phyloP scores from a whole-genome alignment of 1,140 invertebrate species.

The Dolichoris vasculosae region DNA sequence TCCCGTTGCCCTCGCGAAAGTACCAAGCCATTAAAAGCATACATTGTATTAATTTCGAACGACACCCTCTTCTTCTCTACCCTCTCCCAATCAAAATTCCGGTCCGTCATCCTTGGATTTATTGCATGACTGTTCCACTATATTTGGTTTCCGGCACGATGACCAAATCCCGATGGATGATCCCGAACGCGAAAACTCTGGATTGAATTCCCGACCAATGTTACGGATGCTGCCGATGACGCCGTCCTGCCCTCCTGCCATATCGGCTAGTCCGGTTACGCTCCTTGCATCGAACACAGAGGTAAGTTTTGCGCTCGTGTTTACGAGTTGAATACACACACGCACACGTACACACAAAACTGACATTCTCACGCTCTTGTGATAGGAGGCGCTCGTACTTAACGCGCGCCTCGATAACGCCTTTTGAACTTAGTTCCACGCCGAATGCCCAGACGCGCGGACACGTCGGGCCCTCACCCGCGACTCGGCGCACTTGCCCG shows the following conservation, averaged over 20 bases:
- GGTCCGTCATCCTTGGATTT: neutral
- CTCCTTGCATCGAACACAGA: neutral
- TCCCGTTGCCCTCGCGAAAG: neutral
- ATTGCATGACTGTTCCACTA: conserved; percentile 15
- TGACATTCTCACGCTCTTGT: no score
- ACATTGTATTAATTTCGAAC: neutral
- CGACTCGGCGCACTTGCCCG: neutral
- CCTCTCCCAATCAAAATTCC: neutral
- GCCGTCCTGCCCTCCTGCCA: neutral
- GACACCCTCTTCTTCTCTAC: conserved; percentile 7
- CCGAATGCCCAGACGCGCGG: conserved; percentile 38
- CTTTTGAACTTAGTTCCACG: conserved; percentile 48
- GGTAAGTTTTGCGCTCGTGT: conserved; percentile 34
- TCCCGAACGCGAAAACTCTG: neutral
- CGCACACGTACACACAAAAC: neutral
- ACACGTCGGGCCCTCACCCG: neutral
- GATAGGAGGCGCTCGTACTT: neutral
- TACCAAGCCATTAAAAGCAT: neutral
- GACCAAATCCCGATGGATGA: conserved; percentile 55
- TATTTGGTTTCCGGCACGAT: conserved; percentile 53
- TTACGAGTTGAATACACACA: neutral
- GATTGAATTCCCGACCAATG: neutral
- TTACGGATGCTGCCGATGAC: neutral
- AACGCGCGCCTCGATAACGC: conserved; percentile 38
- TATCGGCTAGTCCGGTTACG: neutral